A percentile compares a stretch with the other conserved stretches of the same genome.
Evolutionary conservation across 2,797 vertebrate genomes (phyloP).

Genomic region (Muscicapa striata): DNA sequence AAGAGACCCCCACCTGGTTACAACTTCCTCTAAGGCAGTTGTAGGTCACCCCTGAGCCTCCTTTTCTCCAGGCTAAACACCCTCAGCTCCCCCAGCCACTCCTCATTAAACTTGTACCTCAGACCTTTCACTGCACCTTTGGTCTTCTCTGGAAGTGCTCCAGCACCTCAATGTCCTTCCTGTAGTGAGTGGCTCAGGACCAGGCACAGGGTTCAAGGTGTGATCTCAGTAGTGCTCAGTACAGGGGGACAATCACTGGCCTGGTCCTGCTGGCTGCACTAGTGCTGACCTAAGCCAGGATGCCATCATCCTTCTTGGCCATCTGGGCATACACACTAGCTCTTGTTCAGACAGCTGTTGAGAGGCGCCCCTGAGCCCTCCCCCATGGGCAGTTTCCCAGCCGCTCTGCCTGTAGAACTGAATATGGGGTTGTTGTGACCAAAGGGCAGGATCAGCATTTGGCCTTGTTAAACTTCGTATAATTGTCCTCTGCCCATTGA

Average conservation of each 20-base stretch:
- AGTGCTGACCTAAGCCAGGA: background rate
- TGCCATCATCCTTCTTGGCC: background rate
- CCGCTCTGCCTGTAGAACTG: background rate
- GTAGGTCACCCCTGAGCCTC: no score
- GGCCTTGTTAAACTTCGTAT: background rate
- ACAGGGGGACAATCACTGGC: background rate
- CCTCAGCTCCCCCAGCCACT: background rate
- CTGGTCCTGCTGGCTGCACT: background rate
- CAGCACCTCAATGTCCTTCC: background rate
- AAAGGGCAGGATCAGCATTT: background rate
- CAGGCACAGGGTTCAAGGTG: accelerated
- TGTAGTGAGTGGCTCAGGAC: no score
- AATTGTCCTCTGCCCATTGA: background rate
- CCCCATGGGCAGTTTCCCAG: background rate
- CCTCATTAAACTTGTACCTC: background rate
- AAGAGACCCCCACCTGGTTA: background rate
- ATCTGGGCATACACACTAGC: no score
- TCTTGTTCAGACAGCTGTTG: background rate
- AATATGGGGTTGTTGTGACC: background rate
- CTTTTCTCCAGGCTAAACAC: background rate
- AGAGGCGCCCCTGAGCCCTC: background rate
- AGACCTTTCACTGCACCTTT: background rate
- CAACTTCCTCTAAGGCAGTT: background rate
- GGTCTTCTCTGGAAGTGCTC: accelerated
- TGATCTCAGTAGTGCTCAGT: accelerated